Evolutionary conservation across 2,888 invertebrate species (phyloP), one percentile per base, ranked within the genome.

Genomic region (Eurois occulta): DNA sequence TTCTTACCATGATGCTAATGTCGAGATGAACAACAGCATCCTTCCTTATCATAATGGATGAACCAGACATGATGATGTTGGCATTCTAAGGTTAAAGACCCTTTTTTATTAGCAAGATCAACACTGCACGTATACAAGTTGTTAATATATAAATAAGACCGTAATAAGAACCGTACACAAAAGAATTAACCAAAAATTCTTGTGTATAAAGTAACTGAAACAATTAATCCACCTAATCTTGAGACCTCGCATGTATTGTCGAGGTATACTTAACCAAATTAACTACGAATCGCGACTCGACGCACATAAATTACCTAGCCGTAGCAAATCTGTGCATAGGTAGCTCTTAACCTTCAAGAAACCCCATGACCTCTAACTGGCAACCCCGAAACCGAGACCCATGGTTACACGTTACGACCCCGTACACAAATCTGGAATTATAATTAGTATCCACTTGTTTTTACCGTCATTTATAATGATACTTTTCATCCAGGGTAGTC

Each of bases 331-430:
- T 71, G 85, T 73, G 71, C 71, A 77, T 77, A 68, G 75, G 84
- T 82, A 86, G 67, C 71, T 75, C 72, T 83, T 88, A 78, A 88
- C 88, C 88, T 88, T 88, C 72, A 84, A 79, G 76, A 66, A 77
- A 80, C 80, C 69, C 84, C 75, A 77, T 86, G 77, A 86, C 77
- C 80, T 75, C 77, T 74, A 83, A 77, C 79, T 74, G 78, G 72
- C 66, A 78, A 79, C 84, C 78, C 80, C 69, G 48, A 74, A 83
- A 81, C 86, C 81, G 64, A 73, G 67, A 73, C 70, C 83, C 64
- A 64, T 85, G 67, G 75, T 65, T 68, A 80, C 68, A 64, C 52
- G 38, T 75, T 83, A 77, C 70, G 75, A 80, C 69, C 77, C n/a
- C 70, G 52, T 32, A 46, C 65, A 83, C 64, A 68, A 72, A 75